These are phyloP conservation scores for Exocentrus adspersus DNA, from an alignment of 2,888 invertebrate species.

Conservation along the genomic window DNA sequence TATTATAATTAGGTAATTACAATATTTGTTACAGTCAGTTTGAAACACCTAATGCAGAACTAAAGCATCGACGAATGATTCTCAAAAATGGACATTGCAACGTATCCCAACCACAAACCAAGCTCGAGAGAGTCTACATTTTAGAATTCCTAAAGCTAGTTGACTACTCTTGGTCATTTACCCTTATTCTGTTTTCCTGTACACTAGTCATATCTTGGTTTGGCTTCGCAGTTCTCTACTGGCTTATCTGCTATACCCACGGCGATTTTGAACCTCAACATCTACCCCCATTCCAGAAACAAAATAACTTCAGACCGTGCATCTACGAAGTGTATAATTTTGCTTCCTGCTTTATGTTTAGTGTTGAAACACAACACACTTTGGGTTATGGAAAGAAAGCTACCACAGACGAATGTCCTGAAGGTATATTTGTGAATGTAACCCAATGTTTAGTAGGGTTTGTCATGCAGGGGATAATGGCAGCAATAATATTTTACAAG, in stretches of 20 bases:
- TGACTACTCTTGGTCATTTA: constrained; percentile 48
- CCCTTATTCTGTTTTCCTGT: constrained; percentile 79
- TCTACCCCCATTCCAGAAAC: constrained; percentile 56
- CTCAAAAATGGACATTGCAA: constrained; percentile 49
- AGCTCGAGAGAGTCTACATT: constrained; percentile 65
- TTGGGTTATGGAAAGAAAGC: constrained; percentile 86
- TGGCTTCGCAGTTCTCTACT: constrained; percentile 87
- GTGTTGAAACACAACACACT: constrained; percentile 93
- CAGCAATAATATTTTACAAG: constrained; percentile 90
- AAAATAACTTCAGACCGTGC: constrained; percentile 79
- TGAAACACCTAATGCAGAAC: not conserved
- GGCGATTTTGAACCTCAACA: constrained; percentile 81
- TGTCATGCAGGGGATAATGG: constrained; percentile 69
- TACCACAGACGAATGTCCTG: constrained; percentile 89
- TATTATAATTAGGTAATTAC: too few relatives aligned
- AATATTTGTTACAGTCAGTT: constrained; percentile 8
- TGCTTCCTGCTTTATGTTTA: constrained; percentile 90
- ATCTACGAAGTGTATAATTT: constrained; percentile 85
- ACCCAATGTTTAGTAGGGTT: constrained; percentile 79
- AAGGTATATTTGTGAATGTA: constrained; percentile 91
- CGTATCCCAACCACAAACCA: constrained; percentile 53
- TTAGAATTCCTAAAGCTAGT: constrained; percentile 47
- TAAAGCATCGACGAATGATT: constrained; percentile 39
- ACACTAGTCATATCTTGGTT: constrained; percentile 90
- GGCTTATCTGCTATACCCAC: constrained; percentile 85